Evolutionary conservation across 2,113 vertebrate genomes (phyloP).

Genomic region (Boleophthalmus pectinirostris): DNA sequence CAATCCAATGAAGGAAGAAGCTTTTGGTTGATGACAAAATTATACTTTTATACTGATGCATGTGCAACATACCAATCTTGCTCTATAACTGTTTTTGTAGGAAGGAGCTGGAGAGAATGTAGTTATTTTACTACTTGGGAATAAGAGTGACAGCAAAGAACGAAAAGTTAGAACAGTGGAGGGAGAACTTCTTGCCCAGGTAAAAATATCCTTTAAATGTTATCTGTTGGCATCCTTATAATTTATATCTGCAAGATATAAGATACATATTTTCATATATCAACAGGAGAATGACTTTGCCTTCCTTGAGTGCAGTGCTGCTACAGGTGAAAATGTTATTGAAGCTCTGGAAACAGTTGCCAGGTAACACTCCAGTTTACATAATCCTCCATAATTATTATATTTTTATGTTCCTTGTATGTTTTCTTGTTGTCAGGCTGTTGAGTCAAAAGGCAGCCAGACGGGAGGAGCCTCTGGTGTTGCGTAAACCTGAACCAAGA

Average conservation of each 20-base stretch:
- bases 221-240: neutral
- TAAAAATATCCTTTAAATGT: slow-evolving; percentile 45
- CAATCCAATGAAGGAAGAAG: too few species aligned
- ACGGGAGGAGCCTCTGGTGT: slow-evolving; percentile 53
- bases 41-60: neutral
- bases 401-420: neutral
- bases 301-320: slow-evolving; percentile 91
- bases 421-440: slow-evolving; percentile 71
- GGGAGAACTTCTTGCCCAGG: slow-evolving; percentile 83
- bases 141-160: slow-evolving; percentile 82
- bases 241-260: neutral
- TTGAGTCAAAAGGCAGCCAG: slow-evolving; percentile 72
- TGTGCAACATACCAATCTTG: neutral
- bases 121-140: slow-evolving; percentile 85
- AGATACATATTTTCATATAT: neutral
- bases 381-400: neutral
- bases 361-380: slow-evolving; percentile 75
- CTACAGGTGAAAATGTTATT: slow-evolving; percentile 84
- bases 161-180: slow-evolving; percentile 77
- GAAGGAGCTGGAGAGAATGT: slow-evolving; percentile 75
- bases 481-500: slow-evolving; percentile 61
- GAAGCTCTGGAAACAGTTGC: slow-evolving; percentile 80
- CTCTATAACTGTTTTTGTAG: slow-evolving; percentile 65
- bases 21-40: too few species aligned
- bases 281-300: slow-evolving; percentile 81